Base-by-base conservation (phyloP, 2,797 vertebrate genomes). In the Acridotheres tristis region DNA sequence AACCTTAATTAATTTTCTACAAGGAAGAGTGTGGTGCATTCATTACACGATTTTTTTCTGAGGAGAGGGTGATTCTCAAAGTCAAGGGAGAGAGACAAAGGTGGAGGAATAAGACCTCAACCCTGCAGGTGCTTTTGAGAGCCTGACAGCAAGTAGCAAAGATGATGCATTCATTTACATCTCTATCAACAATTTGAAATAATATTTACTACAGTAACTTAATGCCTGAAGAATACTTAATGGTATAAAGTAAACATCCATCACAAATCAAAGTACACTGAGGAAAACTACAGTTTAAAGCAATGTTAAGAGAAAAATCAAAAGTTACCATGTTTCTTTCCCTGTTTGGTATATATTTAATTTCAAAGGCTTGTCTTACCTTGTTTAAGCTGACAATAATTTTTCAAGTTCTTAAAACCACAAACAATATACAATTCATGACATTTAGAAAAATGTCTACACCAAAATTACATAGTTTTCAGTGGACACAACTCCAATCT, bases 401-500 rank as follows among this genome's bases (percentile, higher is more conserved):
- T 90, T 88, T 91, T 88, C 74, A 82, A 45, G 48, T 61, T 87
- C 79, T 82, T 74, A 61, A 89, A 94, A 54, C 55, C 71, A 74
- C n/a, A 32, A 86, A 50, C 13, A 68, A 69, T 59, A 38, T 57
- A 69, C 25, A 71, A 89, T 29, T 68, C 10, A 13, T 74, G 90
- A 80, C 74, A 85, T 93, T 95, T 87, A 89, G 45, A 90, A 87
- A 96, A 87, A 87, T 27, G 71, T 82, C 91, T 91, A 85, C 75
- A 85, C 59, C 48, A 90, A 90, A 95, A 94, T 91, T 86, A 91
- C 89, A 84, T 4, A 47, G 63, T 85, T 94, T 96, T 83, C 91
- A 91, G 50, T 79, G 83, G 95, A 96, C 93, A 53, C 55, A 82
- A 93, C 69, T 92, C 93, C 93, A 94, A 43, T 91, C 69, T 85